phyloP scores from a whole-genome alignment of 2,113 vertebrate species.

The Pantherophis guttatus region DNA sequence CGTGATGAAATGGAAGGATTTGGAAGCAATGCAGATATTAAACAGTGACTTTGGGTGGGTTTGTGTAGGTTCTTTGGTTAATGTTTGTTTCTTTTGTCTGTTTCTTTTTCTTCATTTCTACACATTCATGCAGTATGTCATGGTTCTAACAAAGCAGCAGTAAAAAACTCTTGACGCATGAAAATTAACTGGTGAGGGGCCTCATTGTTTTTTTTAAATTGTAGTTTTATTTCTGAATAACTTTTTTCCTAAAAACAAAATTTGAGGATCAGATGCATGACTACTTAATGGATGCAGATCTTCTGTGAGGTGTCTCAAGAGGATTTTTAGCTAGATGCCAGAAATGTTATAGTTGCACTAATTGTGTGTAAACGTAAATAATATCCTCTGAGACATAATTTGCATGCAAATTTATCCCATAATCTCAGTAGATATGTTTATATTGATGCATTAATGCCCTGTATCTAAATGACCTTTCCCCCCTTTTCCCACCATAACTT shows the following conservation, averaged over 20 bases:
- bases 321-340: conserved; percentile 73
- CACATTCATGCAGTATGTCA: conserved; percentile 86
- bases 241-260: conserved; percentile 52
- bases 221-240: conserved; percentile 76
- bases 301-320: conserved; percentile 76
- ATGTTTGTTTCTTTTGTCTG: conserved; percentile 87
- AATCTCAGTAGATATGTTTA: conserved; percentile 78
- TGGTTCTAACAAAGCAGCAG: conserved; percentile 87
- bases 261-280: conserved; percentile 80
- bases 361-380: conserved; percentile 74
- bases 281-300: conserved; percentile 79
- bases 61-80: conserved; percentile 80
- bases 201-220: conserved; percentile 81
- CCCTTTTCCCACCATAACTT: conserved; percentile 72
- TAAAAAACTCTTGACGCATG: conserved; percentile 84
- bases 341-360: conserved; percentile 76
- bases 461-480: conserved; percentile 73
- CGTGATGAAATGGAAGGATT: conserved; percentile 65
- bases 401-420: conserved; percentile 80
- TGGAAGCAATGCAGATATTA: conserved; percentile 73
- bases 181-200: conserved; percentile 87
- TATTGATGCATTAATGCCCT: conserved; percentile 77
- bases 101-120: conserved; percentile 86
- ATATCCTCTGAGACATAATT: conserved; percentile 79
- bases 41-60: conserved; percentile 70